Evolutionary conservation across 2,113 vertebrate species (phyloP).

Genomic region (Plotosus lineatus): DNA sequence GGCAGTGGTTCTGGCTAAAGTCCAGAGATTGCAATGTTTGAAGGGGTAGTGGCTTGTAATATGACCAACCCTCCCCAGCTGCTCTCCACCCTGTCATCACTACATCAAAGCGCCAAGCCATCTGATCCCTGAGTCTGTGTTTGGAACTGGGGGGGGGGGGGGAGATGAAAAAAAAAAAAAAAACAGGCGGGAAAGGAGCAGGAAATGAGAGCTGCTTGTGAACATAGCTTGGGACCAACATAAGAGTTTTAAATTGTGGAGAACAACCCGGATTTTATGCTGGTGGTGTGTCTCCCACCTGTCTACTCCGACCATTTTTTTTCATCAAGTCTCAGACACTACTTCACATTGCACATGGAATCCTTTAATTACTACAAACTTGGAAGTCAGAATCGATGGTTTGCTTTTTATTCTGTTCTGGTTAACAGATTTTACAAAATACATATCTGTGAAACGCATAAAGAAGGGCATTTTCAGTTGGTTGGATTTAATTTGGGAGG

Average conservation of each 20-base stretch:
- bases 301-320: neutral
- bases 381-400: neutral
- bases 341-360: neutral
- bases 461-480: neutral
- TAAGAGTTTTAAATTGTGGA: constrained; percentile 47
- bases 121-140: constrained; percentile 34
- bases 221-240: constrained; percentile 67
- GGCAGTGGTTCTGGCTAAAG: constrained; percentile 38
- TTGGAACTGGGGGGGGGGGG: constrained; percentile 42
- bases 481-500: constrained; percentile 3
- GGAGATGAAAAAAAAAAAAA: constrained; percentile 9
- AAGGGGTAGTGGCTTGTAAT: constrained; percentile 31
- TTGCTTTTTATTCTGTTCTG: constrained; percentile 14
- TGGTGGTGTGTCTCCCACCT: neutral
- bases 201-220: constrained; percentile 66
- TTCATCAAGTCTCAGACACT: neutral
- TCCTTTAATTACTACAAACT: constrained; percentile 43
- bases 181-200: constrained; percentile 49
- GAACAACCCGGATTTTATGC: neutral
- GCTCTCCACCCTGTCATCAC: constrained; percentile 31
- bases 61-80: constrained; percentile 15
- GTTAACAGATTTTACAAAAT: neutral
- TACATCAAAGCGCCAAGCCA: constrained; percentile 31
- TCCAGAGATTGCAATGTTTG: constrained; percentile 40
- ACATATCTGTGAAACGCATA: constrained; percentile 2